phyloP scores from a whole-genome alignment of 2,888 invertebrate genomes.

The Tipula unca region DNA sequence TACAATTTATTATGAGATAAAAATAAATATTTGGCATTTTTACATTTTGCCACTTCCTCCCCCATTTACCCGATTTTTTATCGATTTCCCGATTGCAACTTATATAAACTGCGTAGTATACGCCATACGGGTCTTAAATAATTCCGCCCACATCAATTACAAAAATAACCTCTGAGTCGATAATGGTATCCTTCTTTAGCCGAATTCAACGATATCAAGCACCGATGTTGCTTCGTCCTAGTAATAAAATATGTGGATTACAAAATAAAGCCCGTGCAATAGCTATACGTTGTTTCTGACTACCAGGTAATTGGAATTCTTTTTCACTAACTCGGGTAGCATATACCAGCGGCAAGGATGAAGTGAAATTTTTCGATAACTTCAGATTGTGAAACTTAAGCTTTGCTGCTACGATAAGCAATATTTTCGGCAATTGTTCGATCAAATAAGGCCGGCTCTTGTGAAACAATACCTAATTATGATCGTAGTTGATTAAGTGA shows the following conservation, averaged over 20 bases:
- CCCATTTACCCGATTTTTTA: too few species aligned
- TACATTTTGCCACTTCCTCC: too few species aligned
- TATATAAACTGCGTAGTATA: constrained; percentile 49
- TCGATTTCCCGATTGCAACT: constrained; percentile 28
- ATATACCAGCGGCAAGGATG: constrained; percentile 63
- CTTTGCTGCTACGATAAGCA: constrained; percentile 73
- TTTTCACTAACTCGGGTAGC: constrained; percentile 61
- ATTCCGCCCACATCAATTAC: constrained; percentile 64
- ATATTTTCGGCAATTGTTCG: too few species aligned
- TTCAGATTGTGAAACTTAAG: constrained; percentile 55
- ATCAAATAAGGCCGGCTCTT: too few species aligned
- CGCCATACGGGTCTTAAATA: constrained; percentile 49
- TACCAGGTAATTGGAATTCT: constrained; percentile 62
- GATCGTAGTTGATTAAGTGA: constrained; percentile 59
- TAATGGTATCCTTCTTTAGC: constrained; percentile 65
- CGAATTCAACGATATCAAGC: constrained; percentile 59
- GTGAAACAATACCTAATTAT: too few species aligned
- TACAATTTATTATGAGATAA: too few species aligned
- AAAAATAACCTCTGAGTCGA: constrained; percentile 68
- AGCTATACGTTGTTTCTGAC: too few species aligned
- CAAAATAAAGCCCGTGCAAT: constrained; percentile 62
- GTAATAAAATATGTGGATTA: constrained; percentile 50
- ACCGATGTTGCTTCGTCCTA: constrained; percentile 67
- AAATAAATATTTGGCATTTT: too few species aligned
- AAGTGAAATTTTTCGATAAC: constrained; percentile 69